A percentile compares a stretch with the other conserved stretches of the same genome.
Evolutionary conservation across 92 coral and sea anemone species (phyloP).

Genomic region (Chrysogorgia sp.): DNA sequence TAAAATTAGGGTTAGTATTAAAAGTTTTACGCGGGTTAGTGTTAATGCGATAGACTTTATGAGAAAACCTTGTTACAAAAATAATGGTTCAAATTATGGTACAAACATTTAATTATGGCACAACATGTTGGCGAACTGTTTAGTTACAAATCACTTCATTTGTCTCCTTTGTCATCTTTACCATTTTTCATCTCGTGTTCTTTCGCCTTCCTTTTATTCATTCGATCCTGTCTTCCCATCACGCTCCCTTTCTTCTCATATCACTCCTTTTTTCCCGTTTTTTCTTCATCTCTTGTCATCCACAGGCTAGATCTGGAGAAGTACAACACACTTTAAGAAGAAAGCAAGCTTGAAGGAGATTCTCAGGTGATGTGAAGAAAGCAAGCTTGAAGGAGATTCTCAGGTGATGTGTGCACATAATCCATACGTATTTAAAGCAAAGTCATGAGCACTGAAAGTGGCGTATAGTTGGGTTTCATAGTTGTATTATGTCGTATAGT

Average conservation of each 20-base stretch:
- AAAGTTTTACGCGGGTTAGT: no score
- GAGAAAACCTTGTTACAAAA: no score
- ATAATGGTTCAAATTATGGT: no score
- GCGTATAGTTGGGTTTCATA: no score
- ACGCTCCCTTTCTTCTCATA: not conserved
- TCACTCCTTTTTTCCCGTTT: no score
- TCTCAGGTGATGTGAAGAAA: constrained; percentile 1
- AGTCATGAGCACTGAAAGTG: not conserved
- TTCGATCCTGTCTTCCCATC: not conserved
- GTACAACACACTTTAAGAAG: constrained; percentile 14
- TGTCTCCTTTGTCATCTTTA: not conserved
- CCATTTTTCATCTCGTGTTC: not conserved
- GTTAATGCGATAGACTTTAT: no score
- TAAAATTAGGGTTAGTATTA: no score
- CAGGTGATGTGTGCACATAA: not conserved
- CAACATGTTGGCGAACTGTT: no score
- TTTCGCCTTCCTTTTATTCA: not conserved
- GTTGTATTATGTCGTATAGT: no score
- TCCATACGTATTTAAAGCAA: not conserved
- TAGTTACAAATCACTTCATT: not conserved
- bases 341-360: not conserved
- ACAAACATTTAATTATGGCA: no score
- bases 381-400: not conserved
- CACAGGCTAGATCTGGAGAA: constrained; percentile 20
- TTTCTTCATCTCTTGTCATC: not conserved